A percentile compares a stretch with the other conserved stretches of the same genome.
Evolutionary conservation across 1,140 invertebrate species (phyloP).

Genomic region (Eumaeus atala): DNA sequence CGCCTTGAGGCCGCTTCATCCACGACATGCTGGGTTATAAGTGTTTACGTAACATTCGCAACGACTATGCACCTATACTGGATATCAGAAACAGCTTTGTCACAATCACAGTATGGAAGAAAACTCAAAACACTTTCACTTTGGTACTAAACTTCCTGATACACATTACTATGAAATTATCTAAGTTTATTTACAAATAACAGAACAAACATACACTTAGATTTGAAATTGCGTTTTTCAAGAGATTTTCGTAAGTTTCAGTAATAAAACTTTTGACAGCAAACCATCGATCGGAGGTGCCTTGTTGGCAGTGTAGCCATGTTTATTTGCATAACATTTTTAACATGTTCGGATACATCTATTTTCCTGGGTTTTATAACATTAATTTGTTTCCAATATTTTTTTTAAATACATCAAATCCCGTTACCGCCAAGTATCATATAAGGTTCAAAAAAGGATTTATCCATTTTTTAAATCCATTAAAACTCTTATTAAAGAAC

Average conservation of each 20-base stretch:
- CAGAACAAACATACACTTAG: neutral
- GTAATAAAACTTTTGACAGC: conserved; percentile 59
- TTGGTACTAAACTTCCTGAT: conserved; percentile 21
- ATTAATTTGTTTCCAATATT: no score
- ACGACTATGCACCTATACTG: conserved; percentile 56
- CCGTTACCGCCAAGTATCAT: no score
- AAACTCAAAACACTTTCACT: conserved; percentile 60
- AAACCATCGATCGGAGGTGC: conserved; percentile 73
- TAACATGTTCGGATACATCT: neutral
- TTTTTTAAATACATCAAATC: no score
- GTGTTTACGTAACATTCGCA: conserved; percentile 68
- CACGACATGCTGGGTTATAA: conserved; percentile 63
- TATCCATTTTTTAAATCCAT: no score
- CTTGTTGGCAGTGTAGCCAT: conserved; percentile 70
- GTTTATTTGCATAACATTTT: conserved; percentile 22
- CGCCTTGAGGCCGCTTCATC: conserved; percentile 61
- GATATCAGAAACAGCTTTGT: conserved; percentile 53
- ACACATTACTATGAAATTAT: neutral
- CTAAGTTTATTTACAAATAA: conserved; percentile 1
- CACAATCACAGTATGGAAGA: conserved; percentile 55
- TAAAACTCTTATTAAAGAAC: no score
- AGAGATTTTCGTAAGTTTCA: conserved; percentile 22
- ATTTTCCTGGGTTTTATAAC: no score
- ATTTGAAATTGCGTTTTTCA: conserved; percentile 6
- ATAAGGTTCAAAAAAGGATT: no score